phyloP scores from a whole-genome alignment of 2,888 invertebrate species.

The Stenodema calcarata region DNA sequence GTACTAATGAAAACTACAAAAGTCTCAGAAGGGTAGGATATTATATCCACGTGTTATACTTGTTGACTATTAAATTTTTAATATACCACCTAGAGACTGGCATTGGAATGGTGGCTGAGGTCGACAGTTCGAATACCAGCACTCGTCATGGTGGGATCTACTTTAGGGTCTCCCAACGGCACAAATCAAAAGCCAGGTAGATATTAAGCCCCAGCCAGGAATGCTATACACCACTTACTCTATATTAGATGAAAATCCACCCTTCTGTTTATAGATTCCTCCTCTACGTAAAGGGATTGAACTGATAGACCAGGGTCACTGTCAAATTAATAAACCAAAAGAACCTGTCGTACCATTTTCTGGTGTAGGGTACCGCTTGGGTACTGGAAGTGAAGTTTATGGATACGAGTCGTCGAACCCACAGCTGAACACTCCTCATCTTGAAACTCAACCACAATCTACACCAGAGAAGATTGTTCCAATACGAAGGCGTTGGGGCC shows the following conservation, averaged over 20 bases:
- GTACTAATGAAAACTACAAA: neutral
- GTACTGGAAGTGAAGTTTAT: neutral
- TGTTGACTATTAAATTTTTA: no score
- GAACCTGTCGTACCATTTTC: neutral
- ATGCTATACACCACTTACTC: no score
- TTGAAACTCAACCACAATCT: neutral
- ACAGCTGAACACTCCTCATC: neutral
- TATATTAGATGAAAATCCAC: no score
- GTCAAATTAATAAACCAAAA: neutral
- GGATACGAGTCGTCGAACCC: neutral
- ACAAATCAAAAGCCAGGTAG: no score
- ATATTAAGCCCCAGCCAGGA: no score
- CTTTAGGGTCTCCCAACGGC: no score
- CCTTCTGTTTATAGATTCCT: neutral
- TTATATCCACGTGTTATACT: no score
- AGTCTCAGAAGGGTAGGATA: neutral
- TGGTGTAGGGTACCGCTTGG: neutral
- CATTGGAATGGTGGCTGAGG: no score
- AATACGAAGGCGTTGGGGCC: neutral
- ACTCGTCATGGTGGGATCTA: no score
- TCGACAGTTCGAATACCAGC: no score
- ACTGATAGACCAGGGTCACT: neutral
- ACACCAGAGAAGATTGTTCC: neutral
- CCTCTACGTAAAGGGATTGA: neutral
- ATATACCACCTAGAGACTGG: no score